These are phyloP conservation scores for Callinectes sapidus DNA, from an alignment of 2,888 invertebrate genomes.

Conservation along the genomic window DNA sequence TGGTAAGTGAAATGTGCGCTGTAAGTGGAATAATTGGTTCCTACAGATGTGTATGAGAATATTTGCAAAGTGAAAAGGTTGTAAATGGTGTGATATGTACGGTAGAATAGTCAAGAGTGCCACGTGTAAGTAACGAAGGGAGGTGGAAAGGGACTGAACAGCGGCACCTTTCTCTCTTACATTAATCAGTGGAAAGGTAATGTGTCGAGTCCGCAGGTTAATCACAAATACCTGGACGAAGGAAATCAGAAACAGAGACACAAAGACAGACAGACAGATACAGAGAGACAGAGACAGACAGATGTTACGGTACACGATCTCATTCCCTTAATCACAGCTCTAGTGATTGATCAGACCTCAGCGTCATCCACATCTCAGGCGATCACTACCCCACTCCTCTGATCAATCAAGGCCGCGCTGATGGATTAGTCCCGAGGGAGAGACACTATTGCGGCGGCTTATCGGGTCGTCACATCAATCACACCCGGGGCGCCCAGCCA, in stretches of 20 bases:
- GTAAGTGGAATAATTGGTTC: no score
- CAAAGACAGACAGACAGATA: constrained; percentile 3
- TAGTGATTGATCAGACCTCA: constrained; percentile 44
- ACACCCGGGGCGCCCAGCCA: not conserved
- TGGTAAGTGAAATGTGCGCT: no score
- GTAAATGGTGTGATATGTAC: not conserved
- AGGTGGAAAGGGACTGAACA: not conserved
- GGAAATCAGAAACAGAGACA: not conserved
- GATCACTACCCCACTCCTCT: constrained; percentile 18
- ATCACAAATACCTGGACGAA: not conserved
- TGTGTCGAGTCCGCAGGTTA: not conserved
- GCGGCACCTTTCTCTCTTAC: not conserved
- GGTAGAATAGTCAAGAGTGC: not conserved
- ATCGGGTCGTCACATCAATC: constrained; percentile 39
- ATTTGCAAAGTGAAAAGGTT: no score
- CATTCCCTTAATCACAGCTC: constrained; percentile 40
- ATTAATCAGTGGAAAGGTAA: constrained; percentile 13
- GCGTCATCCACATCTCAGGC: constrained; percentile 40
- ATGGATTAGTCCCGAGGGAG: constrained; percentile 32
- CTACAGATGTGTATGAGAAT: no score
- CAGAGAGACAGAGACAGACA: not conserved
- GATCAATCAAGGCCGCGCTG: not conserved
- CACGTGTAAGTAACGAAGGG: not conserved
- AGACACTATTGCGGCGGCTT: constrained; percentile 8
- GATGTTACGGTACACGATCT: not conserved